These are phyloP conservation scores for Micromys minutus DNA, from an alignment of 2,113 vertebrate genomes.

Conservation along the genomic window DNA sequence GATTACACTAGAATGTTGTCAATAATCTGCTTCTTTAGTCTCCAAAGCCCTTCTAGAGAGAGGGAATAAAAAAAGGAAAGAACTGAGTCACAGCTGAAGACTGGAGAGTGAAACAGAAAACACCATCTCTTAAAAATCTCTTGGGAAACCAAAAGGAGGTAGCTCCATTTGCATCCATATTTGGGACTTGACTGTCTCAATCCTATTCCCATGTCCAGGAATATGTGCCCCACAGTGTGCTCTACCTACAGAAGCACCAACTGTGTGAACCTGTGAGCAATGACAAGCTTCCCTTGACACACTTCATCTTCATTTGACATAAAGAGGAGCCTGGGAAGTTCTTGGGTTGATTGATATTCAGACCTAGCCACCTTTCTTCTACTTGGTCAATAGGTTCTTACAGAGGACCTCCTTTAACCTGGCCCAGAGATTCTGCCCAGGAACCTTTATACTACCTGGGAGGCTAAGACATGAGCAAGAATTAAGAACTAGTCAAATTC, in stretches of 20 bases:
- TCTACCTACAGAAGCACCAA: not conserved
- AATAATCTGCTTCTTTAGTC: not conserved
- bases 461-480: not conserved
- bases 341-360: not conserved
- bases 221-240: rapidly evolving
- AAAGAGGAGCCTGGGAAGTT: not conserved
- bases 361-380: not conserved
- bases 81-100: not conserved
- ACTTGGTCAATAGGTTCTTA: not conserved
- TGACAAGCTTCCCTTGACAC: not conserved
- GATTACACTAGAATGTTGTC: not conserved
- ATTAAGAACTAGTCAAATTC: not conserved
- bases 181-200: not conserved
- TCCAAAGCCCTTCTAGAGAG: not conserved
- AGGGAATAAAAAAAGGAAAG: not conserved
- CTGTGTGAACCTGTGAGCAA: rapidly evolving
- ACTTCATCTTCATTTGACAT: not conserved
- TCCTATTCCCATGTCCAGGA: not conserved
- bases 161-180: no score
- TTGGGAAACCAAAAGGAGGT: not conserved
- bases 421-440: not conserved
- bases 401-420: no score
- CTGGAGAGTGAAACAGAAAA: no score
- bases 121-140: not conserved
- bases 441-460: not conserved